Percentiles rank a stretch among this genome's conserved stretches.
Conservation (phyloP, 2,113 vertebrate genomes). For the Tychaedon coryphoeus region DNA sequence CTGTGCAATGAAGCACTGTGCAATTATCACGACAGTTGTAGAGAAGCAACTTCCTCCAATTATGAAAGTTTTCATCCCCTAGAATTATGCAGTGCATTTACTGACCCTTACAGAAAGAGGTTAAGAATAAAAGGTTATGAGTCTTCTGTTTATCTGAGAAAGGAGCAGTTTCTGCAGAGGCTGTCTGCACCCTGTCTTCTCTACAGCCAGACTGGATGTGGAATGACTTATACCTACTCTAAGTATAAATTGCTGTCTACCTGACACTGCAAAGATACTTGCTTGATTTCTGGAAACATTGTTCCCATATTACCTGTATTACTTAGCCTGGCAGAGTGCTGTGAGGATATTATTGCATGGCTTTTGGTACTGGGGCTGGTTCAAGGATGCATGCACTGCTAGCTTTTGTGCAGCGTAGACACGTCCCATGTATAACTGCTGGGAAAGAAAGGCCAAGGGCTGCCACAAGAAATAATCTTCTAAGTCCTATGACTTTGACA, state of each 20-base stretch:
- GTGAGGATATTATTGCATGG: background rate
- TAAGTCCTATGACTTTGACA: background rate
- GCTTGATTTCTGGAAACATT: background rate
- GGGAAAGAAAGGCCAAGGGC: background rate
- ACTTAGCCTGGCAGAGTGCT: background rate
- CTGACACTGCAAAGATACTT: background rate
- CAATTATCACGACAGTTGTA: background rate
- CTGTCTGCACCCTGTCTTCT: background rate
- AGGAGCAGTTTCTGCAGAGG: background rate
- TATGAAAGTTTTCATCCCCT: background rate
- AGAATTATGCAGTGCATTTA: background rate
- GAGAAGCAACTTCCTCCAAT: background rate
- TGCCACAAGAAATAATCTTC: background rate
- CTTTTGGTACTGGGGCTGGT: background rate
- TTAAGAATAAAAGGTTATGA: background rate
- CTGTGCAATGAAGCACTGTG: background rate
- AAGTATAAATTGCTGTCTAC: background rate
- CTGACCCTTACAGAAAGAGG: background rate
- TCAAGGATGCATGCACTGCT: background rate
- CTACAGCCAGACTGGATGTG: background rate
- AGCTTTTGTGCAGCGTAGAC: rapidly evolving
- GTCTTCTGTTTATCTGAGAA: background rate
- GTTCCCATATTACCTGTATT: background rate
- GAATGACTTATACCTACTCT: background rate
- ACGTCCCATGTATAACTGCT: background rate